Conservation (phyloP, 53 echinoderm and acorn worm species). For the Arbacia lixula region DNA sequence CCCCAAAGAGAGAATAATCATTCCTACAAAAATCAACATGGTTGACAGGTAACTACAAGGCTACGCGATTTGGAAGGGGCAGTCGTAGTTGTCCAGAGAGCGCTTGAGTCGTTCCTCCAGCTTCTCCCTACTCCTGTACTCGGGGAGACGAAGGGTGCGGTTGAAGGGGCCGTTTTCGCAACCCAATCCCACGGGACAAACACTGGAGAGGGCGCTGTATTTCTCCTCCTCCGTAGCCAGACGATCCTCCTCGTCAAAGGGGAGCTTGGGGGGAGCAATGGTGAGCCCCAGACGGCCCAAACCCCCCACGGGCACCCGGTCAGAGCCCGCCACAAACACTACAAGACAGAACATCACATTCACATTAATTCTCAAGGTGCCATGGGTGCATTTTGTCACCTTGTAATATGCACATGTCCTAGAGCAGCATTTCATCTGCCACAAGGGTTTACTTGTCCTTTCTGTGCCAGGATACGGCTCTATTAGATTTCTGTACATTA, state of each 20-base stretch:
- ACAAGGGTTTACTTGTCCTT: too few species aligned
- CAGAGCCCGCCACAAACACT: constrained; percentile 14
- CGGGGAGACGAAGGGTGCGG: constrained; percentile 8
- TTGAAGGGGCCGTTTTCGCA: background rate
- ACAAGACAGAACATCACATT: background rate
- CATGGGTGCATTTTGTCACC: too few species aligned
- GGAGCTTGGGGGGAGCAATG: background rate
- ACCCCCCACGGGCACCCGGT: constrained; percentile 2
- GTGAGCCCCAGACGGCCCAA: background rate
- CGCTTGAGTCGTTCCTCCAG: background rate
- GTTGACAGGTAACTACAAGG: too few species aligned
- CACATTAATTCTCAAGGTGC: too few species aligned
- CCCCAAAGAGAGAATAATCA: too few species aligned
- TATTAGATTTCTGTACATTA: too few species aligned
- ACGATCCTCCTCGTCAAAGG: background rate
- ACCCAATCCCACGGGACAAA: background rate
- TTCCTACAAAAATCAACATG: too few species aligned
- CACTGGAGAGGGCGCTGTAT: background rate
- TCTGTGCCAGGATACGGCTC: too few species aligned
- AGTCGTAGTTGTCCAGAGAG: background rate
- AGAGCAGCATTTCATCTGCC: too few species aligned
- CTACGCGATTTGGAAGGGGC: constrained; percentile 33
- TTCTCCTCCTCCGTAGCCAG: background rate
- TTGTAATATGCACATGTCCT: too few species aligned
- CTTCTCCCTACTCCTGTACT: background rate